Evolutionary conservation across 37 sponge, comb jelly and placozoan genomes (phyloP), one percentile per base, ranked within the genome.

Genomic region (Diacarnus erythraeanus): DNA sequence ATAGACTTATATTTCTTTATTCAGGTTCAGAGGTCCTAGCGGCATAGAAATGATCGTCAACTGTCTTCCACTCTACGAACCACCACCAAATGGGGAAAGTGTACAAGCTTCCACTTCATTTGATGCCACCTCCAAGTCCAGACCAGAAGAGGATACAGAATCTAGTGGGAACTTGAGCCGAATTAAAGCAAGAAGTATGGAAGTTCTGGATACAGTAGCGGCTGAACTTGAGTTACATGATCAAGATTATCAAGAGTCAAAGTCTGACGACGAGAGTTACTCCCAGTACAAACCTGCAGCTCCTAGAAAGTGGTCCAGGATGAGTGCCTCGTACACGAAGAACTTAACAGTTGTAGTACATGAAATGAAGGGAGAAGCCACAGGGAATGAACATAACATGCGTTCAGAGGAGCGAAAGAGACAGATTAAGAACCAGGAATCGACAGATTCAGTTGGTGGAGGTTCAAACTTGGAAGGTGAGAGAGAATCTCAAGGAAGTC

Each of bases 11-110:
- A 5, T 41, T 26, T 43, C 51, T 74, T 56, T 54, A 36, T 77
- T 23, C 37, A 88, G 88, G 51, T 89, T 89, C 42, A 57, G 75
- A n/a, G 89, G 89, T 35, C 89, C 89, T 1, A 79, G 35, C 21
- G 89, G 80, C n/a, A 44, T 72, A 18, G 40, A 75, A 35, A 89
- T 89, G 83, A 75, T 84, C 1, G 40, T 84, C 26, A 89, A 83
- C 77, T 89, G 84, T 33, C 76, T 89, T 47, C 89, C 89, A 1
- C 76, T 89, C 9, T 89, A 77, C 39, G 36, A 61, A 3, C 70
- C 77, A 42, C 79, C 75, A 3, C 78, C 78, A 40, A 3, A 4
- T 36, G 5, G 0, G 43, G 44, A 25, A 42, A 59, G 76, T 31
- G 57, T 15, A 31, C 2, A 42, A 34, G 42, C 38, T 18, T 20